Conservation (phyloP, 1,140 invertebrate genomes). For the Drosophila mauritiana region DNA sequence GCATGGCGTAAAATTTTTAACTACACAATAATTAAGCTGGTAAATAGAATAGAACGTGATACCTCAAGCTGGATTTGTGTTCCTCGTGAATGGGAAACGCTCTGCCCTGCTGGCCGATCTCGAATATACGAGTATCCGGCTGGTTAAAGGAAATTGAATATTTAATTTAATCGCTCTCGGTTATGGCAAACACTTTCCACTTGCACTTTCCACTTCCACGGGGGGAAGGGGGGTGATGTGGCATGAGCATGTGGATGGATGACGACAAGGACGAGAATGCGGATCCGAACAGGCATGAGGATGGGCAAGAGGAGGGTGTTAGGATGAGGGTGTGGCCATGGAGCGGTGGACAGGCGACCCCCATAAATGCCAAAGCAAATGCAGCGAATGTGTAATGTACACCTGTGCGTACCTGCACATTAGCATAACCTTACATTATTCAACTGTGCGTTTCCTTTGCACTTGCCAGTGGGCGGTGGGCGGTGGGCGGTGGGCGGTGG, state of each 20-base stretch:
- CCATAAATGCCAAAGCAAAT: conserved; percentile 37
- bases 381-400: conserved; percentile 52
- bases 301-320: background rate
- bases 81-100: background rate
- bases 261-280: too few relatives aligned
- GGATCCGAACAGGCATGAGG: too few relatives aligned
- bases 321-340: background rate
- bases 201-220: conserved; percentile 30
- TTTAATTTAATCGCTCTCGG: conserved; percentile 43
- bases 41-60: background rate
- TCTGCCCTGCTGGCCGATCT: conserved; percentile 11
- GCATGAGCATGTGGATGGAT: background rate
- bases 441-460: conserved; percentile 62
- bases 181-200: conserved; percentile 42
- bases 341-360: conserved; percentile 6
- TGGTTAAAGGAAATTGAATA: conserved; percentile 42
- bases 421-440: conserved; percentile 79
- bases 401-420: conserved; percentile 24
- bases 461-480: conserved; percentile 10
- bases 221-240: too few relatives aligned
- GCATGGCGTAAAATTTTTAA: too few relatives aligned
- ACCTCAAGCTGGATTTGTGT: background rate
- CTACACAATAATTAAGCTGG: too few relatives aligned
- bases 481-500: background rate
- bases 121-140: conserved; percentile 10